phyloP scores from a whole-genome alignment of 2,113 vertebrate genomes.

The Formicarius rufipectus region DNA sequence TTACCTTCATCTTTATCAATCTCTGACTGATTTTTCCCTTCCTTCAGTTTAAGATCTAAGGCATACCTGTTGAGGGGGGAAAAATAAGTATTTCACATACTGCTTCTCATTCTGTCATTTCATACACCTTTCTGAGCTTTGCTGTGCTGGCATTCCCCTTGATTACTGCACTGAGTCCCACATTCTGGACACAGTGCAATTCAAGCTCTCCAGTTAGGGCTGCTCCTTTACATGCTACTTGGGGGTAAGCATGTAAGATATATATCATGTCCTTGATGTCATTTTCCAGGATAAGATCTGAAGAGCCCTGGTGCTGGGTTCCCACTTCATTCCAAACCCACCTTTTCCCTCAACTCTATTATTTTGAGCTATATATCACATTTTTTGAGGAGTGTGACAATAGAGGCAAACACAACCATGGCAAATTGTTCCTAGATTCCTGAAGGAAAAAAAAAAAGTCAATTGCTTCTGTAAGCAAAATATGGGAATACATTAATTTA shows the following conservation, averaged over 20 bases:
- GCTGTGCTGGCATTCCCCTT: neutral
- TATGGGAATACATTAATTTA: neutral
- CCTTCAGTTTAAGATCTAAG: neutral
- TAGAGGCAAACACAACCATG: neutral
- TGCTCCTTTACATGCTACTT: neutral
- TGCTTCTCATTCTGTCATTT: neutral
- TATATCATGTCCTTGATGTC: rapidly evolving
- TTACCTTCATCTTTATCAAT: neutral
- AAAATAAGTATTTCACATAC: neutral
- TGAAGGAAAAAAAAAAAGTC: neutral
- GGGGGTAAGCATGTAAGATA: neutral
- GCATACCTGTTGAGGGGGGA: rapidly evolving
- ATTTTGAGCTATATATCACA: neutral
- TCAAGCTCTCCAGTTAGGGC: neutral
- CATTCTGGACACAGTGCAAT: neutral
- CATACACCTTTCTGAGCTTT: neutral
- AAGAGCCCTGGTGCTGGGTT: neutral
- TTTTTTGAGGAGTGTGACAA: neutral
- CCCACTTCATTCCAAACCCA: neutral
- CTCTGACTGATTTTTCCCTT: neutral
- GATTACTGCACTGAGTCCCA: neutral
- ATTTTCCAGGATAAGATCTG: neutral
- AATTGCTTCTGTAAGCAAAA: neutral
- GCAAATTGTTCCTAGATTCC: neutral
- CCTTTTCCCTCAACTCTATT: rapidly evolving